phyloP scores from a whole-genome alignment of 2,797 vertebrate genomes.

The Prunella strophiata region DNA sequence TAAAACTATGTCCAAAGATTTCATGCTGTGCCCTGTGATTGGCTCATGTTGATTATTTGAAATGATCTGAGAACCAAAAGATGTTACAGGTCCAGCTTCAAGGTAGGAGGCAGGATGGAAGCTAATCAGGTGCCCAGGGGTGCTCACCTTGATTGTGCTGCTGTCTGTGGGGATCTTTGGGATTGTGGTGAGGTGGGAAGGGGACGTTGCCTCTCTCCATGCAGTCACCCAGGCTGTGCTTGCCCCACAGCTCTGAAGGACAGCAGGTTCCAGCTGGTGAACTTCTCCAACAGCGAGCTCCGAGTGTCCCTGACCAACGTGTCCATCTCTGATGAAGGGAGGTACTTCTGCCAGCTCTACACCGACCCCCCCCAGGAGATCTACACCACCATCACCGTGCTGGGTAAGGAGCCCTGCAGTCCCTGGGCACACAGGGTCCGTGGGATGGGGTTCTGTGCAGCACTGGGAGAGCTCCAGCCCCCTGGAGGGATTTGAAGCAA shows the following conservation, averaged over 20 bases:
- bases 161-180: not conserved
- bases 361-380: constrained; percentile 97
- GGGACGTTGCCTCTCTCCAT: fast-evolving
- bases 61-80: not conserved
- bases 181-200: not conserved
- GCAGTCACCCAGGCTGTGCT: constrained; percentile 6
- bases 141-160: fast-evolving
- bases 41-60: not conserved
- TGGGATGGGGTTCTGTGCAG: fast-evolving
- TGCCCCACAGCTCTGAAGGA: constrained; percentile 90
- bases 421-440: fast-evolving
- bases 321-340: constrained; percentile 94
- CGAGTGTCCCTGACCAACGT: constrained; percentile 96
- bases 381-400: constrained; percentile 93
- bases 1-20: fast-evolving
- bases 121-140: not conserved
- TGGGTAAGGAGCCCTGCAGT: constrained; percentile 77
- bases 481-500: not conserved
- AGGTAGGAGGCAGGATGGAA: not conserved
- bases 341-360: constrained; percentile 98
- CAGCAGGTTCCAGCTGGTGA: constrained; percentile 97
- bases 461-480: fast-evolving
- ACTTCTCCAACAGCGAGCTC: constrained; percentile 98
- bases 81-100: not conserved
- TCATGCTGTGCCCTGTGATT: fast-evolving